Base-by-base conservation (phyloP, 2,113 vertebrate species). In the Hemiscyllium ocellatum region DNA sequence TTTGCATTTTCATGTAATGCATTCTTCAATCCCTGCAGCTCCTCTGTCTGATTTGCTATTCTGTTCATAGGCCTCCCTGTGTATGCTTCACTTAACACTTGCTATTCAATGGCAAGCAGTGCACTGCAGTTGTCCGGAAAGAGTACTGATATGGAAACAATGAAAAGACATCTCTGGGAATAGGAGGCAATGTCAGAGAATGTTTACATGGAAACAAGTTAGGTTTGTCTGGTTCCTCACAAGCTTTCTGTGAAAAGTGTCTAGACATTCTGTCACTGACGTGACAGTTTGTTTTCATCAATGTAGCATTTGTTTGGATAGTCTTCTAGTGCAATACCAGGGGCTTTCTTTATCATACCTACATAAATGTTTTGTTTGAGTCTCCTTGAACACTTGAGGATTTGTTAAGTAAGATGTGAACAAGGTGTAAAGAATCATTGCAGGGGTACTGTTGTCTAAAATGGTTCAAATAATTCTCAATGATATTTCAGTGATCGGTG, bases 141-240 rank as follows among this genome's bases (percentile, higher is more conserved):
- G 66, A 94, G 66, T 12, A 68, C 37, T 47, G 91, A 69, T 94
- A 68, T 24, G 65, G 66, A 94, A 69, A 69, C 65, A 94, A 94
- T 47, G 20, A 68, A 37, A 24, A 10, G 91, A 69, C 91, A 68
- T 47, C 65, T 13, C 65, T 94, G 91, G 91, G 66, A 94, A 69
- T 94, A 26, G 12, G 0, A 47, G n/a, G 66, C 66, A 42, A 69
- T 94, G 65, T 94, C 65, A 94, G 91, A 68, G 66, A 94, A 69
- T 94, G 91, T 94, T 94, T 94, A 68, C 91, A 94, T 1, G 91
- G n/a, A 94, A 94, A 47, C 61, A 94, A 70, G 65, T 94, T 42
- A 94, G 22, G 8, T 94, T 61, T 94, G 91, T 26, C 66, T 69
- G 91, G 33, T 68, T 69, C 20, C n/a, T 68, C 61, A 42, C 61